Percentiles rank a stretch among this genome's conserved stretches.
Evolutionary conservation across 1,140 invertebrate genomes (phyloP).

Genomic region (Drosophila kurseongensis): DNA sequence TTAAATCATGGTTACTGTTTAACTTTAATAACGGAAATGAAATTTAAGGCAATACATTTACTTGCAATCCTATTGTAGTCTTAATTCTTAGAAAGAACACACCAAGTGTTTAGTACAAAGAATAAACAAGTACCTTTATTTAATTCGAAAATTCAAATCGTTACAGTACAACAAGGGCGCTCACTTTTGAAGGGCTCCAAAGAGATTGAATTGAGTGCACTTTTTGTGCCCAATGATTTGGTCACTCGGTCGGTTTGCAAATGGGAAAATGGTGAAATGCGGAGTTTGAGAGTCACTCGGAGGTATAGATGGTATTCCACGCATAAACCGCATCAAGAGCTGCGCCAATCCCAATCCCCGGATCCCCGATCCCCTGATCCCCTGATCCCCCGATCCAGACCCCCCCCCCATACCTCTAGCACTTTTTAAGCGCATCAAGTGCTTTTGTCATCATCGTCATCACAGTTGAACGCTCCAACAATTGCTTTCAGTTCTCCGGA

Average conservation of each 20-base stretch:
- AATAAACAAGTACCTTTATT: not conserved
- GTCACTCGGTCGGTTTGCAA: not conserved
- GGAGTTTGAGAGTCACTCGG: conserved; percentile 1
- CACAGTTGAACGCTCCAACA: conserved; percentile 61
- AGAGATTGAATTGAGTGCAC: conserved; percentile 16
- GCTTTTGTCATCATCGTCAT: conserved; percentile 56
- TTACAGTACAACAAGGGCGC: not conserved
- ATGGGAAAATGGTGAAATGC: not conserved
- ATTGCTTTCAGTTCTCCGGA: conserved; percentile 43
- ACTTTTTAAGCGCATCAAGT: conserved; percentile 59
- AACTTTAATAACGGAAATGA: not conserved
- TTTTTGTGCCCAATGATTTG: conserved; percentile 12
- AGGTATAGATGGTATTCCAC: conserved; percentile 26
- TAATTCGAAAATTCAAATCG: not conserved
- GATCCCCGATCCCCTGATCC: not conserved
- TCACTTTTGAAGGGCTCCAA: not conserved
- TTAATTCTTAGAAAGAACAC: not conserved
- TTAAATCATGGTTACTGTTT: not conserved
- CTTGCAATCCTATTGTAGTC: not conserved
- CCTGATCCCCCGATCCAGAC: not conserved
- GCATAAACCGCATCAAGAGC: conserved; percentile 24
- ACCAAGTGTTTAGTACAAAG: too few species aligned
- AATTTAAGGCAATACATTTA: not conserved
- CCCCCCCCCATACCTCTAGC: not conserved
- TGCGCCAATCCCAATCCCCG: not conserved